Evolutionary conservation across 1,140 invertebrate species (phyloP), one percentile per base, ranked within the genome.

Genomic region (Pissodes strobi): DNA sequence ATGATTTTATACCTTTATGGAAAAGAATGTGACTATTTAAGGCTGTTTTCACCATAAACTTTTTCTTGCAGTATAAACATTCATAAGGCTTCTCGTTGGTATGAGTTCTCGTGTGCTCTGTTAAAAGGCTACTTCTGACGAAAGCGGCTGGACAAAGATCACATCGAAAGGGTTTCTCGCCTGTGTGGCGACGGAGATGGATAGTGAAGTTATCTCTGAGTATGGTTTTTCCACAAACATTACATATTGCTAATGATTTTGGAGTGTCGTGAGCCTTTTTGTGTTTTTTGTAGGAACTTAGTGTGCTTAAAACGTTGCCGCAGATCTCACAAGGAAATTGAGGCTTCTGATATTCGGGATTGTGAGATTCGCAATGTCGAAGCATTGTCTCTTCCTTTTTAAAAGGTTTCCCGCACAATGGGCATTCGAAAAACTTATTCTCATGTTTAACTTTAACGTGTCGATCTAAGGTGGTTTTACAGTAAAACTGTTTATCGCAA

Each of bases 61-160:
- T 80, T 58, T 86, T 86, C 0, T 82, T 82, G 72, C 92, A 94
- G 0, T 87, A 80, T 27, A 84, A 83, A 74, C 92, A 94, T 57
- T 83, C 80, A 71, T 87, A 90, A 0, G 90, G 89, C 48, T 85
- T 83, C 64, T 89, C 88, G 5, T 55, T 61, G n/a, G 60, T 60
- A 56, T 71, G 70, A 13, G 38, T 25, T 27, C 65, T 64, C 8
- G 17, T 38, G 46, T 71, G 70, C 2, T 39, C 52, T 8, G 63
- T 67, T 41, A 69, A 45, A 39, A 61, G 21, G 15, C 52, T 53
- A 41, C 63, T 68, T 17, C 49, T 64, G n/a, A 63, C 30, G 61
- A 70, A 72, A 17, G 41, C 48, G 15, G 60, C 66, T 0, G 37
- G 48, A 39, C 69, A 72, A 17, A 74, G 13, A 13, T 19, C 27